These are phyloP conservation scores for Romanogobio albipinnatus DNA, from an alignment of 2,113 vertebrate species.

Conservation along the genomic window DNA sequence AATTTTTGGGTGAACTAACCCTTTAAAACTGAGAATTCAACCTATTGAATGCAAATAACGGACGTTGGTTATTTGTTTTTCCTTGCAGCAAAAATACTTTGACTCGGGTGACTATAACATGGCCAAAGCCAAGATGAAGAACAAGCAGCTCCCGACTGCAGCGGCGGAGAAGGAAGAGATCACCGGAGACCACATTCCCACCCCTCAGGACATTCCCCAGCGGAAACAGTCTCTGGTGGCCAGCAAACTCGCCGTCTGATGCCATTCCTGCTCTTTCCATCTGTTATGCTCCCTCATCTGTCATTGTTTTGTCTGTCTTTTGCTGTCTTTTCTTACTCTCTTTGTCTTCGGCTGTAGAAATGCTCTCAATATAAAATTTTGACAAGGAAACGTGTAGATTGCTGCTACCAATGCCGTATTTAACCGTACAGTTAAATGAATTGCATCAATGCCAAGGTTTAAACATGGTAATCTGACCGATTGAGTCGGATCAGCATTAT, in stretches of 20 bases:
- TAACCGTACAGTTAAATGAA: constrained; percentile 67
- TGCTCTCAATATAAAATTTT: constrained; percentile 53
- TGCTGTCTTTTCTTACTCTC: constrained; percentile 51
- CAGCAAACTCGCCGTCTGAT: constrained; percentile 92
- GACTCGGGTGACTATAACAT: constrained; percentile 99
- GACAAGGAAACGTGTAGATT: constrained; percentile 74
- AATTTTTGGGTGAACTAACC: too few relatives aligned
- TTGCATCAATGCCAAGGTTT: constrained; percentile 43
- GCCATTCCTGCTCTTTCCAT: constrained; percentile 79
- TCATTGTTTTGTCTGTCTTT: constrained; percentile 70
- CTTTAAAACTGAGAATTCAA: background rate
- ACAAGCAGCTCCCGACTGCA: constrained; percentile 90
- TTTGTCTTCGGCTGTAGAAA: constrained; percentile 42
- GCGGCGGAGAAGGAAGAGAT: constrained; percentile 92
- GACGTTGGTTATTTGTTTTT: background rate
- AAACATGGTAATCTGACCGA: constrained; percentile 44
- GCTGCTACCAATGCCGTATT: constrained; percentile 71
- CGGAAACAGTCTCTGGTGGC: constrained; percentile 94
- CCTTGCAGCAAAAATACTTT: constrained; percentile 93
- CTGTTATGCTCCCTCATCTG: constrained; percentile 69
- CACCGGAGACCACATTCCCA: constrained; percentile 98
- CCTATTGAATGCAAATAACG: background rate
- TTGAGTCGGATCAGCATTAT: constrained; percentile 67
- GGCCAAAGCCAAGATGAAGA: constrained; percentile 99
- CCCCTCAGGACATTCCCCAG: constrained; percentile 97